A percentile compares a stretch with the other conserved stretches of the same genome.
These are phyloP conservation scores for Drosophila erecta DNA, from an alignment of 1,140 invertebrate species.

Conservation along the genomic window DNA sequence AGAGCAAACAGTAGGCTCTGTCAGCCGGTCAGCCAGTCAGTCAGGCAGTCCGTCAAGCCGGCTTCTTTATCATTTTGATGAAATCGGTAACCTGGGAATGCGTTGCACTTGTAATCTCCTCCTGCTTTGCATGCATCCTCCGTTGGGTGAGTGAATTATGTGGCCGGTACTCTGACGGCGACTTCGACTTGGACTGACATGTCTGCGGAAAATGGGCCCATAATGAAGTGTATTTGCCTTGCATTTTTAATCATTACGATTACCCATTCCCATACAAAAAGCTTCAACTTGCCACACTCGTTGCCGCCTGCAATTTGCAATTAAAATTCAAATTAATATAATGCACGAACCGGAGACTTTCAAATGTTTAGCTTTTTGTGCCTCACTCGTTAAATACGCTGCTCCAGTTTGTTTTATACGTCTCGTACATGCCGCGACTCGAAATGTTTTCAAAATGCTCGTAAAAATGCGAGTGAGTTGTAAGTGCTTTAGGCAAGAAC, in stretches of 20 bases:
- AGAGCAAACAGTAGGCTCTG: constrained; percentile 71
- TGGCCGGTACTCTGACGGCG: constrained; percentile 55
- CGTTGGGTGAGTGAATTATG: constrained; percentile 71
- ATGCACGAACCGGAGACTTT: constrained; percentile 61
- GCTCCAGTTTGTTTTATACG: constrained; percentile 63
- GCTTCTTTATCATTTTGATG: constrained; percentile 82
- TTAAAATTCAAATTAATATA: constrained; percentile 80
- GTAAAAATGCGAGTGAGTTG: constrained; percentile 34
- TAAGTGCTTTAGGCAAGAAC: constrained; percentile 57
- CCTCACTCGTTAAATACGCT: constrained; percentile 55
- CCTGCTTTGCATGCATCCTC: constrained; percentile 69
- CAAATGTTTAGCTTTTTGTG: constrained; percentile 46
- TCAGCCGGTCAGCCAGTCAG: constrained; percentile 43
- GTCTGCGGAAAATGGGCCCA: constrained; percentile 68
- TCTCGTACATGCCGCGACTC: constrained; percentile 55
- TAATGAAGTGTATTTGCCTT: constrained; percentile 77
- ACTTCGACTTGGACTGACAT: constrained; percentile 36
- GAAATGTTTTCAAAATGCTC: constrained; percentile 43
- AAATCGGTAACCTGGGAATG: constrained; percentile 79
- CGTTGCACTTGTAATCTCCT: constrained; percentile 77
- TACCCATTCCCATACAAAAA: constrained; percentile 10
- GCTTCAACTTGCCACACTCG: constrained; percentile 18
- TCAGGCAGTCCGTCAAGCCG: constrained; percentile 42
- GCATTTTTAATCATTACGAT: constrained; percentile 67
- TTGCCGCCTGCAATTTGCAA: constrained; percentile 65